Base-by-base conservation (phyloP, 2,797 vertebrate species). In the Sebastes nivosus region DNA sequence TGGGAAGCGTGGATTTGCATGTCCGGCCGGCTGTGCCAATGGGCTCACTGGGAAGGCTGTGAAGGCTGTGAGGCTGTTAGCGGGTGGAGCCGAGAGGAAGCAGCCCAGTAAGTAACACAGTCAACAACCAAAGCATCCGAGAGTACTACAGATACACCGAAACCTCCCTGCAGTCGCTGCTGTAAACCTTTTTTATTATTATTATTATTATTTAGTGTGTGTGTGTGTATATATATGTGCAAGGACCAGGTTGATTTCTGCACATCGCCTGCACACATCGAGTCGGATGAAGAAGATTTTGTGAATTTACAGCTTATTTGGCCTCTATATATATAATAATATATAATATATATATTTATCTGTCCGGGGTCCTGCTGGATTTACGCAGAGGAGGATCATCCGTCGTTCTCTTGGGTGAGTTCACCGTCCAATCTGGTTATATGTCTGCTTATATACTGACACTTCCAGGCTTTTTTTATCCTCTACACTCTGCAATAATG, bases 1-100 rank as follows among this genome's bases (percentile, higher is more conserved):
- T 95, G 94, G 93, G 90, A 82, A 90, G 88, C 88, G 83, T 64
- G 65, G 12, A 95, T 96, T 95, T 95, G 95, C 95, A 96, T 95
- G 90, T 91, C 89, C 85, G 87, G 72, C 75, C 36, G 84, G 57
- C 72, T 93, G 92, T 89, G 85, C 95, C 95, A 96, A 96, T 96
- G 84, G 90, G 92, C 75, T 85, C 77, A 84, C 80, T 73, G 87
- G 77, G 89, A 87, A 88, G 95, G 95, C 36, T 38, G 36, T 14
- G 36, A 38, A 14, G 13, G 36, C 36, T 38, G 36, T 38, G 36
- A 38, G 36, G 36, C 36, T 38, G 89, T 89, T 81, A 90, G 92
- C 93, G 94, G 95, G 95, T 94, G 96, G 95, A 94, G 95, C 91
- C 91, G 92, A 77, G 71, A 38, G 82, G 83, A 87, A 90, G 90